Percentiles rank a stretch among this genome's conserved stretches.
These are phyloP conservation scores for Calosoma granatense DNA, from an alignment of 1,140 invertebrate species.

Conservation along the genomic window DNA sequence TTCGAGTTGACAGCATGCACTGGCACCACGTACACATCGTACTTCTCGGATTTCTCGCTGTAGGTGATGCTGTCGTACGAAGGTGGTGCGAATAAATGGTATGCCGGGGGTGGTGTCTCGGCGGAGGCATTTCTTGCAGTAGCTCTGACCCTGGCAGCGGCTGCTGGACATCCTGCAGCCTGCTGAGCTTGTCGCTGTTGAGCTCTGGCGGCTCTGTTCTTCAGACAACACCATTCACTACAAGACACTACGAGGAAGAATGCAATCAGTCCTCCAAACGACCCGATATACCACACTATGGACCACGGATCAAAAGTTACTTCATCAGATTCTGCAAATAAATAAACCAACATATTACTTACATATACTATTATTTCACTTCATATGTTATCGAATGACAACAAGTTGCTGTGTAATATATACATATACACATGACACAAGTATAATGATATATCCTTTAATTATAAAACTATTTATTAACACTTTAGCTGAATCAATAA, in stretches of 20 bases:
- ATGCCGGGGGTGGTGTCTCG: slow-evolving; percentile 44
- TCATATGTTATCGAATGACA: no score
- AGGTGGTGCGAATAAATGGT: slow-evolving; percentile 48
- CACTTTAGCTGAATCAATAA: no score
- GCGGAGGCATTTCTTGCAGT: slow-evolving; percentile 20
- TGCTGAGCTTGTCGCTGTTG: slow-evolving; percentile 3
- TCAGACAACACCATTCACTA: slow-evolving; percentile 45
- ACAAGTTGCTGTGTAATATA: no score
- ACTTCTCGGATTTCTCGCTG: slow-evolving; percentile 33
- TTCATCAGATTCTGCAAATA: not conserved
- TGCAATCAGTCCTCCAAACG: slow-evolving; percentile 45
- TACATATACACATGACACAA: no score
- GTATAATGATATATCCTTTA: no score
- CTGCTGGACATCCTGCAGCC: not conserved
- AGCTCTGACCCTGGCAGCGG: slow-evolving; percentile 12
- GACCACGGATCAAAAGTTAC: slow-evolving; percentile 40
- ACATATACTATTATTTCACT: no score
- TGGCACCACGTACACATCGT: slow-evolving; percentile 42
- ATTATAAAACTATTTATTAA: no score
- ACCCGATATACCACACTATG: slow-evolving; percentile 49
- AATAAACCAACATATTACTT: not conserved
- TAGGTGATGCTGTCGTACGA: slow-evolving; percentile 41
- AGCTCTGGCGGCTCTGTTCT: slow-evolving; percentile 20
- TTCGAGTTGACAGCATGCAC: slow-evolving; percentile 26
- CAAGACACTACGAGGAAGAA: slow-evolving; percentile 51